phyloP scores from a whole-genome alignment of 1,140 invertebrate genomes.

The Macrobrachium rosenbergii region DNA sequence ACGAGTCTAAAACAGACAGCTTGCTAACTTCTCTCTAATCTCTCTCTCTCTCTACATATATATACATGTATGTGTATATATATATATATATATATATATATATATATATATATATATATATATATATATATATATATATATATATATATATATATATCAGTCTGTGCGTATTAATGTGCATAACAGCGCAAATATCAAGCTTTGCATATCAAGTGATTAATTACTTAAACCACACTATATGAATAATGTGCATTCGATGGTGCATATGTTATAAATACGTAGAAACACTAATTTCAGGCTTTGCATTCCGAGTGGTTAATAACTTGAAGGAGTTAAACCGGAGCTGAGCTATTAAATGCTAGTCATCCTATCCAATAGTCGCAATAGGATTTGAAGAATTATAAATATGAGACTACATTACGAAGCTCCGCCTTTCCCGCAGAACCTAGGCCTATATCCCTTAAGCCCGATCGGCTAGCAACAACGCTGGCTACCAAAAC shows the following conservation, averaged over 20 bases:
- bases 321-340: background rate
- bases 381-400: too few relatives aligned
- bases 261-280: background rate
- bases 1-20: too few relatives aligned
- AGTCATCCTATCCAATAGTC: too few relatives aligned
- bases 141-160: conserved; percentile 15
- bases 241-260: background rate
- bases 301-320: background rate
- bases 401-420: too few relatives aligned
- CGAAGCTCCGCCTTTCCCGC: too few relatives aligned
- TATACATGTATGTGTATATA: conserved; percentile 20
- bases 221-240: background rate
- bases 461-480: too few relatives aligned
- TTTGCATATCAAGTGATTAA: background rate
- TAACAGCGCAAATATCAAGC: background rate
- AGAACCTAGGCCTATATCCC: too few relatives aligned
- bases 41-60: conserved; percentile 1
- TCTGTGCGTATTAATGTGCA: background rate
- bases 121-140: conserved; percentile 14
- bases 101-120: conserved; percentile 25
- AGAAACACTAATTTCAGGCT: background rate
- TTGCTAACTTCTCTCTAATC: too few relatives aligned
- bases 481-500: too few relatives aligned
- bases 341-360: too few relatives aligned
- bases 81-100: conserved; percentile 18